Base-by-base conservation (phyloP, 2,113 vertebrate genomes). In the Pomatostomus ruficeps region DNA sequence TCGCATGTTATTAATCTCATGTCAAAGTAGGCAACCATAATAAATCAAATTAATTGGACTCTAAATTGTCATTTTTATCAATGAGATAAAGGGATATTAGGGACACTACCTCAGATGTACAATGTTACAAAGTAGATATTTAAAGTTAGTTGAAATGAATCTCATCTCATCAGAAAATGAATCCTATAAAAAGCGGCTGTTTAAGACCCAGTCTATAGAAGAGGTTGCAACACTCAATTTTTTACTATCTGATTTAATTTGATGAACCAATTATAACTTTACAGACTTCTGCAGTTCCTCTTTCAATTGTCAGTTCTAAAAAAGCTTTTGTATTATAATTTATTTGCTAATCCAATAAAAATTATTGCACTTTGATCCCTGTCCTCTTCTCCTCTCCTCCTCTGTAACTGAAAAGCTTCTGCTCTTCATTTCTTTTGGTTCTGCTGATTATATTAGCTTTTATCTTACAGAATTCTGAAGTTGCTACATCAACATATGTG, bases 171-270 rank as follows among this genome's bases (percentile, higher is more conserved):
- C 70, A 91, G 48, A 91, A 94, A 68, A 95, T 65, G 65, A 93
- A 85, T 75, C 45, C 31, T 36, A 58, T 51, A 70, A 94, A 94
- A 83, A 85, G 49, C 59, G 12, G 3, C 20, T 72, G n/a, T 88
- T 95, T 89, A 76, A 96, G 73, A 91, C 31, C 40, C 51, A 88
- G 63, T 71, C 91, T 76, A 54, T 55, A 85, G 85, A 91, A 96
- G 15, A 83, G 91, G 85, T 89, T 94, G 51, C 66, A 82, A 85
- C 72, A 91, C 14, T 6, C 31, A 83, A 22, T 94, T 95, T 88
- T 96, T 95, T 95, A 90, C 12, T 85, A 70, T 91, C 81, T 88
- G 85, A 86, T 95, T 94, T 93, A 94, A 94, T 86, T 91, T 0
- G 13, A 67, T 70, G 66, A 93, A 66, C 71, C 74, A 94, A 88